Base-by-base conservation (phyloP, 2,888 invertebrate species). In the Operophtera brumata region DNA sequence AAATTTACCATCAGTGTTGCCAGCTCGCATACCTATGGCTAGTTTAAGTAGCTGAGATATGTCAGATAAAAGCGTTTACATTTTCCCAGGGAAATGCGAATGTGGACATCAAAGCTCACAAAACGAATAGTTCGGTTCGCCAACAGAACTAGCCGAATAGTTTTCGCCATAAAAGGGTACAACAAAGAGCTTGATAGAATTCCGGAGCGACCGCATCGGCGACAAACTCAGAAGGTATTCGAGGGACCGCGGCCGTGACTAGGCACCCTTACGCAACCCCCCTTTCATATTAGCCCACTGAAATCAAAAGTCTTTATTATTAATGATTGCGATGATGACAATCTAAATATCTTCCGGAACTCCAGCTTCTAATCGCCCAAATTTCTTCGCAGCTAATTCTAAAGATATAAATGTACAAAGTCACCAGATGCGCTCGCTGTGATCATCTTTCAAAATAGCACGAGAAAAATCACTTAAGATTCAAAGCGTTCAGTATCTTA, bases 231-330 rank as follows among this genome's bases (percentile, higher is more conserved):
- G 77, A 77, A 83, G 87, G 87, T 82, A 89, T 89, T 78, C 80
- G 71, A 80, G 86, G 86, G 84, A 74, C 77, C 74, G 70, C 70
- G 70, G 70, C 73, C 80, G 71, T 84, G 86, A 84, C 86, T 76
- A 71, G 74, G 84, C 85, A 79, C 84, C 85, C 84, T 82, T 78
- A 71, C 76, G 65, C 77, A 72, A 69, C 79, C 74, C 86, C 84
- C 87, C 30, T 30, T 13, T 75, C 86, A 86, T 88, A 89, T 87
- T 86, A 87, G 84, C 85, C 75, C 75, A 82, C 84, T 83, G 82
- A 88, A 90, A 90, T 89, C 88, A 88, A 86, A 88, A 88, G 80
- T 86, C 83, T 82, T 76, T 84, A 84, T 88, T 88, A 89, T 89
- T 90, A 90, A 90, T 89, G 89, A 86, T 84, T 81, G 73, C 62